phyloP scores from a whole-genome alignment of 2,113 vertebrate species.

The Mustela nigripes region DNA sequence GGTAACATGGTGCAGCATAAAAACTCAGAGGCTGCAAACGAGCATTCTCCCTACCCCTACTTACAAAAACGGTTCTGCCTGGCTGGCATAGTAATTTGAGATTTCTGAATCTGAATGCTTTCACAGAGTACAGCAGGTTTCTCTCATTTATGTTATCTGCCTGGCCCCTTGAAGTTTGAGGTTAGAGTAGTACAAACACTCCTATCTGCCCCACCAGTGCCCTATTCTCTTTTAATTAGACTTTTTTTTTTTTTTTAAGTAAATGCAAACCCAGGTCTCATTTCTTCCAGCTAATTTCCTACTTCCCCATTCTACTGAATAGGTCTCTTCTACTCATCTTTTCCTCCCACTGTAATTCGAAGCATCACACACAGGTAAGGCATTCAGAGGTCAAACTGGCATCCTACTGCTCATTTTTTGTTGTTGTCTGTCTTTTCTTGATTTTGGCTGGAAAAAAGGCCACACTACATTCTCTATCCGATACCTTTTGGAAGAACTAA shows the following conservation, averaged over 20 bases:
- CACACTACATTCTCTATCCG: background rate
- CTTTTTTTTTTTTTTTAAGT: background rate
- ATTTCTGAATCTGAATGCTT: background rate
- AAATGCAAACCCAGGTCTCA: background rate
- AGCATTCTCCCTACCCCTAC: background rate
- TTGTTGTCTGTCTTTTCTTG: background rate
- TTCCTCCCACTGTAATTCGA: background rate
- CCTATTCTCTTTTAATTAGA: background rate
- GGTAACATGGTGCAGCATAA: background rate
- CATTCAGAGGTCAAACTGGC: constrained; percentile 18
- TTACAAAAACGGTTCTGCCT: background rate
- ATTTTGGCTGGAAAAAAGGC: background rate
- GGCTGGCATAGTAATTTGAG: background rate
- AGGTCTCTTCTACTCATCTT: background rate
- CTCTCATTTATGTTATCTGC: background rate
- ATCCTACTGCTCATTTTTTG: background rate
- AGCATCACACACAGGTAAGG: background rate
- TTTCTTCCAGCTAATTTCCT: constrained; percentile 37
- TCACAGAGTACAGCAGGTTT: background rate
- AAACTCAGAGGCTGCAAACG: constrained; percentile 14
- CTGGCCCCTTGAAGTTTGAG: background rate
- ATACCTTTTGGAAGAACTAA: background rate
- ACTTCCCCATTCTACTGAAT: background rate
- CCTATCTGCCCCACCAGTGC: background rate
- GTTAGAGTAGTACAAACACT: background rate